Evolutionary conservation across 2,888 invertebrate species (phyloP).

Genomic region (Leuctra nigra): DNA sequence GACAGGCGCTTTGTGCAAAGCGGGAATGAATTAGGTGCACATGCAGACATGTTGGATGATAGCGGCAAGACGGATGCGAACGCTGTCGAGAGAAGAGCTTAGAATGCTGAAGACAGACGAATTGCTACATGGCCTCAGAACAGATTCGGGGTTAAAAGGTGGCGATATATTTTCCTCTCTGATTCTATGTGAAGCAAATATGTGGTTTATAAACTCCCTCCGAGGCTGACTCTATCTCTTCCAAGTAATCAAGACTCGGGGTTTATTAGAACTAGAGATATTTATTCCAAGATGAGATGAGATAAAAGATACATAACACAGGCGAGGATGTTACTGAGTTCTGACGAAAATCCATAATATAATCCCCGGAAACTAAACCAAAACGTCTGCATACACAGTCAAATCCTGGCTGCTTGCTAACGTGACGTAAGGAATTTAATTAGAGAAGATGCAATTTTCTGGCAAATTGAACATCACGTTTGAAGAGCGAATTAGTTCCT

Average conservation of each 20-base stretch:
- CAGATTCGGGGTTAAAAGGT: slow-evolving; percentile 12
- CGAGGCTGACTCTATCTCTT: no score
- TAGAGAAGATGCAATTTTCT: slow-evolving; percentile 10
- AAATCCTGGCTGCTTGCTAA: not conserved
- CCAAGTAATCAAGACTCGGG: no score
- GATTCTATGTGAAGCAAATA: no score
- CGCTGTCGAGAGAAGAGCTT: not conserved
- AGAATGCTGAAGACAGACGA: not conserved
- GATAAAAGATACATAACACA: no score
- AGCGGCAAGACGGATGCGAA: not conserved
- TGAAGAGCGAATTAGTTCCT: not conserved
- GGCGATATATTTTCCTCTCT: slow-evolving; percentile 2
- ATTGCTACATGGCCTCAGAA: slow-evolving; percentile 9
- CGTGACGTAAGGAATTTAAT: slow-evolving; percentile 12
- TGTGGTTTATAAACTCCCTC: no score
- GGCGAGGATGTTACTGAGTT: no score
- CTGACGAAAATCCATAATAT: no score
- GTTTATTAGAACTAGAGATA: no score
- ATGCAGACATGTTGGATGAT: not conserved
- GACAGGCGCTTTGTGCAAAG: not conserved
- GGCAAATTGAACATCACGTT: not conserved
- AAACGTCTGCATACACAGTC: not conserved
- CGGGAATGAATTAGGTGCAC: not conserved
- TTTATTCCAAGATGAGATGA: no score
- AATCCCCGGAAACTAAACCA: not conserved